Evolutionary conservation across 2,113 vertebrate genomes (phyloP), one percentile per base, ranked within the genome.

Genomic region (Seriola quinqueradiata): DNA sequence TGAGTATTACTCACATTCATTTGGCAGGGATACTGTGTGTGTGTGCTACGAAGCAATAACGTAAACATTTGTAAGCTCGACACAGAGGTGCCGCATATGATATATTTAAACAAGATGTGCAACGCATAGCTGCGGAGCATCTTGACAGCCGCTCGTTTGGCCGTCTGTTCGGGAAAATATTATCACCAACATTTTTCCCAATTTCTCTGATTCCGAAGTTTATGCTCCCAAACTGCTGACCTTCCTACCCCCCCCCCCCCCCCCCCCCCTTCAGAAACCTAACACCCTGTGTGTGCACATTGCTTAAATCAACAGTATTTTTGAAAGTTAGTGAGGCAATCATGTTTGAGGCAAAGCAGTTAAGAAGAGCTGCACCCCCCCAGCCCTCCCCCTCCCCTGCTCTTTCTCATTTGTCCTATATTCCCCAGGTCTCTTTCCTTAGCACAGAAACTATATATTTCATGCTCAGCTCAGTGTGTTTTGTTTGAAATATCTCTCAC

Each of bases 271-370:
- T 23, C 79, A 83, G 93, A 87, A 93, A 93, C 81, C 81, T 28
- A 81, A 91, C 83, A 82, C 90, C 59, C 68, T 72, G 82, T 76
- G 70, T 87, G 87, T 80, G 80, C 80, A 82, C 79, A 79, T 85
- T 84, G 86, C 90, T 92, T 93, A 93, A 94, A 92, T 90, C 90
- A 90, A 94, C 93, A 92, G 90, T 70, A 85, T 90, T 94, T 94
- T 91, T 90, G 69, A 87, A 91, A 90, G 90, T 90, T 90, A 87
- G 86, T 91, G 84, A 92, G 92, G 86, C 87, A 90, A 88, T 90
- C 88, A 86, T 75, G 78, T 90, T 88, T 86, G 77, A 84, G 80
- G 84, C 55, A 78, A 86, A 91, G 83, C 87, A 90, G 70, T 81
- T 70, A 71, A 87, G 64, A 67, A 32, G 68, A 88, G 69, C 54